Conservation (phyloP, 2,113 vertebrate species). For the Nematolebias whitei region DNA sequence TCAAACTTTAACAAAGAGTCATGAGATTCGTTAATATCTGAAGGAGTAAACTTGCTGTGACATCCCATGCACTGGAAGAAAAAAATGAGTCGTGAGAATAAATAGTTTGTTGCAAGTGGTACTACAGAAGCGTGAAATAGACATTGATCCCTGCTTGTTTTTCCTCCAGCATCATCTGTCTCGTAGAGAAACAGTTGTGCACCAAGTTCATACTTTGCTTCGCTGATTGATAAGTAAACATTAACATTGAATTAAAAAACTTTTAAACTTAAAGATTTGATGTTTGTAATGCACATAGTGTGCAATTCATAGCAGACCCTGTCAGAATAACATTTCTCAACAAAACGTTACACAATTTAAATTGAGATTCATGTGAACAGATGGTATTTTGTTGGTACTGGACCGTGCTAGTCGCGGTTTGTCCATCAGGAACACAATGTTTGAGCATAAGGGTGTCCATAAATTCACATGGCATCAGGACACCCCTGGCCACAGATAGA, state of each 20-base stretch:
- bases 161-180: constrained; percentile 18
- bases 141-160: constrained; percentile 54
- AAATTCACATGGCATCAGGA: too few relatives aligned
- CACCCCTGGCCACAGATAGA: too few relatives aligned
- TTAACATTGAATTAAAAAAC: background rate
- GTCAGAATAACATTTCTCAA: too few relatives aligned
- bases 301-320: background rate
- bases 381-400: background rate
- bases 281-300: too few relatives aligned
- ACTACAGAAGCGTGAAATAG: constrained; percentile 59
- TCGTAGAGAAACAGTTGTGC: constrained; percentile 4
- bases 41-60: constrained; percentile 36
- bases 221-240: constrained; percentile 3
- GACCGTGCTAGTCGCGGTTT: too few relatives aligned
- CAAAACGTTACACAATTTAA: constrained; percentile 3
- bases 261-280: background rate
- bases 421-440: too few relatives aligned
- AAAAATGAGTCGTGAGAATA: constrained; percentile 39
- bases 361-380: background rate
- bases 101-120: constrained; percentile 28
- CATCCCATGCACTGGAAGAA: constrained; percentile 14
- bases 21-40: constrained; percentile 24
- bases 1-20: constrained; percentile 14
- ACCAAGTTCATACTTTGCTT: background rate
- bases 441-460: too few relatives aligned